Base-by-base conservation (phyloP, 2,888 invertebrate genomes). In the Oscheius onirici region DNA sequence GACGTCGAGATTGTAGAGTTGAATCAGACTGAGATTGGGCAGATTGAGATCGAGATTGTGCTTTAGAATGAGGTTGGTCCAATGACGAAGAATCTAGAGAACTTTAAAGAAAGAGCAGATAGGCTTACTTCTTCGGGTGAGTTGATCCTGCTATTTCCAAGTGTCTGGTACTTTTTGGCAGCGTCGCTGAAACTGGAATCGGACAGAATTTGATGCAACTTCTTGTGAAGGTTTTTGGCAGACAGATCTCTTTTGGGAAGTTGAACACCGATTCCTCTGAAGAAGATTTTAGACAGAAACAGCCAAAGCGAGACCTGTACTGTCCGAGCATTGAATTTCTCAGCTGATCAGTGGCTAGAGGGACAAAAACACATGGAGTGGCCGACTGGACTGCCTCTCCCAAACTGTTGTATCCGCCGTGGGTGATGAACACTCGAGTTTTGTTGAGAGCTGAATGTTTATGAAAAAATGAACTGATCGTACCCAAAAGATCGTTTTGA, bases 331-430 rank as follows among this genome's bases (percentile, higher is more conserved):
- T 34, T 3, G 57, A 28, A 49, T 60, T 49, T 40, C 60, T 69
- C 15, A 34, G 60, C 11, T 58, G 57, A 26, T 57, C 60, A 26
- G 40, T 49, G 6, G 60, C 26, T 2, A 69, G 51, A 20, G 69
- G 69, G 8, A 69, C 61, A n/a, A 54, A 46, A 49, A 69, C 24
- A n/a, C 44, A 43, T 3, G 69, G 69, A 24, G 24, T 51, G 15
- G 46, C 69, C 17, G 55, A 20, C 24, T 34, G 24, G n/a, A 60
- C 43, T 5, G 61, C 61, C 22, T 69, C 69, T 54, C 54, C 54
- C 43, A 69, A 40, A 49, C 60, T 61, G 61, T 61, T 69, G 49
- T 69, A 69, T 1, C 69, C 69, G 3, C 57, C 69, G 11, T 69
- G 69, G 40, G 69, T 69, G 34, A 69, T 51, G n/a, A 69, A 52